Evolutionary conservation across 2,888 invertebrate species (phyloP).

Genomic region (Agrochola macilenta): DNA sequence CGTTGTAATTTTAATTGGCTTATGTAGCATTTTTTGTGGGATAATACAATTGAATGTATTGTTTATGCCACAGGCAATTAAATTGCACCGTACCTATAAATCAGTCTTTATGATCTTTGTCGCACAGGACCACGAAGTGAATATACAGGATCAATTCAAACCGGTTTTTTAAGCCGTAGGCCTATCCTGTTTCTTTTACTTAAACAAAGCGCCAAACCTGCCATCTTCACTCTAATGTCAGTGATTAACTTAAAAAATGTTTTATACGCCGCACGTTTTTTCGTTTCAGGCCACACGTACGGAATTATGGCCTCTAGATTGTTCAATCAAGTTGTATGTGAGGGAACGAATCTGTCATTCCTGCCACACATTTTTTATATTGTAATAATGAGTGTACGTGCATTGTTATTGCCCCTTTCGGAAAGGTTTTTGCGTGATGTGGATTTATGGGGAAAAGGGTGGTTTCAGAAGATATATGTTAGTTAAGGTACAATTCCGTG

Average conservation of each 20-base stretch:
- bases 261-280: constrained; percentile 51
- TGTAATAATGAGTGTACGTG: constrained; percentile 50
- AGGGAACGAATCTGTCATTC: constrained; percentile 57
- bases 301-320: constrained; percentile 34
- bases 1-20: too few species aligned
- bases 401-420: constrained; percentile 22
- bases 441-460: not conserved
- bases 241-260: constrained; percentile 57
- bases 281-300: constrained; percentile 48
- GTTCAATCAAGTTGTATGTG: constrained; percentile 58
- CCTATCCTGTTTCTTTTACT: not conserved
- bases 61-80: too few species aligned
- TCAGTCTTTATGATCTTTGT: too few species aligned
- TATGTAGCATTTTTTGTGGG: too few species aligned
- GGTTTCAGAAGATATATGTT: not conserved
- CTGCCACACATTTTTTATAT: constrained; percentile 42
- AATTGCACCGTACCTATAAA: too few species aligned
- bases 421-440: not conserved
- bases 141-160: not conserved
- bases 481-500: too few species aligned
- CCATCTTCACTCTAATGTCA: constrained; percentile 6
- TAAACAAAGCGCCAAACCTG: not conserved
- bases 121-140: too few species aligned
- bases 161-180: not conserved
- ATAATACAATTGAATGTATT: too few species aligned